Base-by-base conservation (phyloP, 2,888 invertebrate genomes). In the Morpho helenor region DNA sequence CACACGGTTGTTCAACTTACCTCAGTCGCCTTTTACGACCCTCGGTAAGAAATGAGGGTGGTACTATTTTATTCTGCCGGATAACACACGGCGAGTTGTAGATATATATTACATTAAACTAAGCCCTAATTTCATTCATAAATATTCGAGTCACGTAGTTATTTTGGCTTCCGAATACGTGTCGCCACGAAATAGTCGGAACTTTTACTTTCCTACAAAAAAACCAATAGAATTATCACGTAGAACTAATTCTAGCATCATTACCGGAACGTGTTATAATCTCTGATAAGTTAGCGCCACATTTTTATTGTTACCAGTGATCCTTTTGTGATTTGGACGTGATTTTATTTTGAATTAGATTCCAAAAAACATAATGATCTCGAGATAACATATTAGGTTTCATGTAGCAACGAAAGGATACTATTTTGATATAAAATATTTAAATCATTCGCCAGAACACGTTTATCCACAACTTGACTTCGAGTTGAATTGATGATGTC, bases 201-300 rank as follows among this genome's bases (percentile, higher is more conserved):
- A 84, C 86, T 86, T 82, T 87, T 86, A 82, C 87, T 87, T 84
- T 84, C 78, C 59, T 67, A 76, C 75, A 75, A 68, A 75, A 75
- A 72, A 71, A 68, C 73, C 69, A 68, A 62, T 61, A 70, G 74
- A 72, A 70, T 60, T 69, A 74, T 86, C 89, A 90, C 89, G 89
- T 90, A 80, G 73, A 63, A 68, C 79, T 80, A 82, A 87, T 89
- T 87, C 83, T 75, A 77, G 73, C 75, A 77, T 87, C 87, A 89
- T 88, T 90, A 88, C 69, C 61, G 45, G 77, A 71, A 88, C 87
- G 88, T 88, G 88, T 80, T 74, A 82, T 82, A 84, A 83, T 85
- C 82, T 76, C 79, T 80, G 77, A 69, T 68, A 73, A 79, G 74
- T 69, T 84, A 89, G 89, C 89, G 89, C 90, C 89, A 82, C 72